Evolutionary conservation across 2,888 invertebrate genomes (phyloP), one percentile per base, ranked within the genome.

Genomic region (Unio delphinus): DNA sequence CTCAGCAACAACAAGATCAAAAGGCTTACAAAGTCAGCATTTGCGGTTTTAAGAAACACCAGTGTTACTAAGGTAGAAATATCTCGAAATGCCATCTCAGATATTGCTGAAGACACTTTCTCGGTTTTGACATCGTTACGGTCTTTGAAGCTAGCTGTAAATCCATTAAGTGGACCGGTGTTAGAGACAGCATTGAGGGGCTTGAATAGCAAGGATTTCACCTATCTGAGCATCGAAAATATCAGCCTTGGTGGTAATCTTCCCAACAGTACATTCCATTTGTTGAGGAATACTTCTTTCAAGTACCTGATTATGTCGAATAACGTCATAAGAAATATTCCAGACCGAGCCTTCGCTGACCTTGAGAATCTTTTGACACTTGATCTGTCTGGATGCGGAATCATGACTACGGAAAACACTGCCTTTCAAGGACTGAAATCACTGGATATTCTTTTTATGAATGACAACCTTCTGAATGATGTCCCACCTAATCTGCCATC

Each of bases 141-240:
- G 59, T 86, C 86, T 8, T 64, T 86, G 23, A 81, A 79, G 67
- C 69, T 86, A n/a, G 81, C 82, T 3, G 64, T 70, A 45, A 86
- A 86, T 60, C 83, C 82, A 1, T 66, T 84, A 7, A 74, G 78
- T 34, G 73, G 78, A 23, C 6, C 20, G 3, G 76, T 70, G 23
- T 71, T 86, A 11, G 65, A 72, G 23, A 72, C 65, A 45, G 80
- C 79, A 5, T 23, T 23, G 23, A 23, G 23, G 23, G 23, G 23
- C 23, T 23, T 23, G 23, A 23, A 65, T 84, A 1, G 54, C 62
- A 54, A 75, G 3, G 62, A 69, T 11, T 71, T 86, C 45, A 68
- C 64, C 0, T 83, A 83, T 2, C 57, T 86, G 18, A 82, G 83
- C 68, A 81, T 86, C 30, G 78, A 80, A n/a, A 75, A 72, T 26